These are phyloP conservation scores for Mesoligia furuncula DNA, from an alignment of 2,888 invertebrate genomes.

Conservation along the genomic window DNA sequence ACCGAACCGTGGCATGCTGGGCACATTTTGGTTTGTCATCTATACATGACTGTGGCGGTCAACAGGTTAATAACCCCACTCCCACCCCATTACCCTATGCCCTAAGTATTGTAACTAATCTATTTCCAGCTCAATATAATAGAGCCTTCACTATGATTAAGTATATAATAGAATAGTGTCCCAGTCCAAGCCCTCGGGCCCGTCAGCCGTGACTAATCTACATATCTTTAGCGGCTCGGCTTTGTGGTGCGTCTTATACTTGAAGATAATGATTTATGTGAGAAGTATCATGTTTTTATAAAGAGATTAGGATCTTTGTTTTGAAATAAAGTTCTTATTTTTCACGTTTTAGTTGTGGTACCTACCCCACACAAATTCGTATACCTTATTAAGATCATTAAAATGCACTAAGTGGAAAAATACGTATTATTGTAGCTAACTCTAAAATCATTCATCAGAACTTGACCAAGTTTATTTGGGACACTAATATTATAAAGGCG, in stretches of 20 bases:
- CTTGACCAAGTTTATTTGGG: no score
- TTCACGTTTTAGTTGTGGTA: no score
- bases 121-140: constrained; percentile 10
- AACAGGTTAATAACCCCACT: background rate
- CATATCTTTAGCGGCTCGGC: constrained; percentile 55
- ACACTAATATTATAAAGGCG: no score
- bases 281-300: background rate
- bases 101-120: constrained; percentile 19
- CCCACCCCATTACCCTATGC: background rate
- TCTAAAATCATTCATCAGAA: no score
- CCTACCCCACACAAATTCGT: no score
- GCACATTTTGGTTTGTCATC: no score
- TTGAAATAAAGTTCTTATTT: background rate
- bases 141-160: background rate
- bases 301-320: background rate
- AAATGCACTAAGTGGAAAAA: no score
- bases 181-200: background rate
- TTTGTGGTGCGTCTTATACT: constrained; percentile 31
- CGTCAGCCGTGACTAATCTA: constrained; percentile 67
- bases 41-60: no score
- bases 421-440: no score
- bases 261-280: background rate
- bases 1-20: no score
- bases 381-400: no score
- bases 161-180: background rate